phyloP scores from a whole-genome alignment of 2,888 invertebrate genomes.

The Acrocyrtus sp. region DNA sequence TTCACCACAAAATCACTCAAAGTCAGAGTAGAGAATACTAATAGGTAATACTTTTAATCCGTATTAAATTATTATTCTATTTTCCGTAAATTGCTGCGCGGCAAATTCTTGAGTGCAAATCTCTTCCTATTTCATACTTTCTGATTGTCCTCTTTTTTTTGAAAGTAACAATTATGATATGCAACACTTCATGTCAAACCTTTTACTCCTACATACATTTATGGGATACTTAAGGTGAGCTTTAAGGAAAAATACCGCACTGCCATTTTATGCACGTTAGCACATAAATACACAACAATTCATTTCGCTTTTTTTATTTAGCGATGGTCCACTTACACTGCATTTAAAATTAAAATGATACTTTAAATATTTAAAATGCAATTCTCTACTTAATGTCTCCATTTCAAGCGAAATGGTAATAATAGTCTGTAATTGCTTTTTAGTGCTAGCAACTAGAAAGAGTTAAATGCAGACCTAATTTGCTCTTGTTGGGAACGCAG shows the following conservation, averaged over 20 bases:
- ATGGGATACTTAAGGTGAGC: not conserved
- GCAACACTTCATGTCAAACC: not conserved
- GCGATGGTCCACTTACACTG: not conserved
- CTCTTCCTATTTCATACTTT: not conserved
- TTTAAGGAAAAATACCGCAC: not conserved
- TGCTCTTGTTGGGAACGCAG: no score
- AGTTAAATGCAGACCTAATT: not conserved
- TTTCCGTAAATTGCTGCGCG: not conserved
- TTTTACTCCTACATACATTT: not conserved
- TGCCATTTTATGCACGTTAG: not conserved
- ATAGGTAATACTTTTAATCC: not conserved
- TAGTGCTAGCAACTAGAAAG: not conserved
- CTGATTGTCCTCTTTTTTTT: not conserved
- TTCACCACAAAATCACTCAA: conserved; percentile 17
- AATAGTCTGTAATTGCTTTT: not conserved
- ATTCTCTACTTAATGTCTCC: no score
- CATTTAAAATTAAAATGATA: not conserved
- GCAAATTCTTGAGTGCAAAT: not conserved
- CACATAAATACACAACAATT: not conserved
- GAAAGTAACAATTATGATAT: not conserved
- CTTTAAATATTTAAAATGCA: not conserved
- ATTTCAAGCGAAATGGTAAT: not conserved
- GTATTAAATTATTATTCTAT: not conserved
- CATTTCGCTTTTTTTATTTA: not conserved
- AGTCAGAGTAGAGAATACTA: not conserved